Evolutionary conservation across 2,113 vertebrate species (phyloP).

Genomic region (Platichthys flesus): DNA sequence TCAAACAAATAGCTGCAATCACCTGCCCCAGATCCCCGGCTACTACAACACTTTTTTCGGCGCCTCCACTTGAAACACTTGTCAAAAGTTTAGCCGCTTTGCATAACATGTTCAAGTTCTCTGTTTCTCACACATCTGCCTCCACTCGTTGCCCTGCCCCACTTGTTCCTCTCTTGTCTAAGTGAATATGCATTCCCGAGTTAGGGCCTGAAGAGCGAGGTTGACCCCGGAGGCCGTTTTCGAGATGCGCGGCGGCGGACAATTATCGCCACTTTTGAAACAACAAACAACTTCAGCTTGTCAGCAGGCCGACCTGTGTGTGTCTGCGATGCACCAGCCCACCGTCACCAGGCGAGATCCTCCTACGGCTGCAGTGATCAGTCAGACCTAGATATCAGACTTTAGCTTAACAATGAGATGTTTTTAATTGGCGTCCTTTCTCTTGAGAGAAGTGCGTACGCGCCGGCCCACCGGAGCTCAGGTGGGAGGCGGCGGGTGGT

Average conservation of each 20-base stretch:
- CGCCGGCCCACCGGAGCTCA: conserved; percentile 45
- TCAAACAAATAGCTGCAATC: conserved; percentile 13
- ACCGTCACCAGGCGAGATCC: conserved; percentile 55
- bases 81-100: conserved; percentile 66
- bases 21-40: conserved; percentile 5
- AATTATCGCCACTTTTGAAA: conserved; percentile 74
- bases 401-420: conserved; percentile 59
- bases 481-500: conserved; percentile 49
- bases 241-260: conserved; percentile 54
- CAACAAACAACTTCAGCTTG: conserved; percentile 78
- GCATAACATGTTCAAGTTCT: conserved; percentile 66
- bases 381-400: conserved; percentile 46
- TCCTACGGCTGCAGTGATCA: conserved; percentile 54
- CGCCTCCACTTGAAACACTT: conserved; percentile 48
- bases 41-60: conserved; percentile 23
- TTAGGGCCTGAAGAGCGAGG: conserved; percentile 56
- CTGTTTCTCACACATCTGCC: conserved; percentile 45
- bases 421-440: conserved; percentile 41
- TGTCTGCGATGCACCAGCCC: conserved; percentile 46
- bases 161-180: conserved; percentile 52
- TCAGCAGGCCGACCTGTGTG: conserved; percentile 61
- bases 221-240: conserved; percentile 56
- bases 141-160: conserved; percentile 55
- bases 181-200: conserved; percentile 54
- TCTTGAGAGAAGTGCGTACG: conserved; percentile 26